Evolutionary conservation across 2,888 invertebrate species (phyloP), one percentile per base, ranked within the genome.

Genomic region (Seira musarum): DNA sequence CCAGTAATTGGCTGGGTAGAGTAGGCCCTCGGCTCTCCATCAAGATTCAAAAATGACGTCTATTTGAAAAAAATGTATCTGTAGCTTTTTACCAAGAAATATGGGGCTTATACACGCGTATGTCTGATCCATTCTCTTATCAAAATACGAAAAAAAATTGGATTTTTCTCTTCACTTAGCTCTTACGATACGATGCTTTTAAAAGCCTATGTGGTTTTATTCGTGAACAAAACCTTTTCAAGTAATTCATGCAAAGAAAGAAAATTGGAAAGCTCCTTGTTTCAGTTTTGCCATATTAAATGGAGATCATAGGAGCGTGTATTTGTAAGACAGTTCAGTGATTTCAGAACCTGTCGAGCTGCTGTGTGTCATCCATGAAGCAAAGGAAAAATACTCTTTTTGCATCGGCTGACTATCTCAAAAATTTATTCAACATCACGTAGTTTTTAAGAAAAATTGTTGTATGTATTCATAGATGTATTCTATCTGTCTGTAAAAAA

Each of bases 291-390:
- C 13, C 40, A 13, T 8, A 40, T 40, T 5, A 40, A 40, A 40
- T 19, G 57, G n/a, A 57, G 60, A 69, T 69, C 69, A 76, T 53
- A 57, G 49, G 57, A 77, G 65, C 77, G 60, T 70, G 65, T 35
- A 66, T 53, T 35, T 53, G 8, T 57, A n/a, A 69, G 65, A 77
- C 65, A 78, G 71, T 78, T 72, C 72, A 72, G 78, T 72, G 78
- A 72, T 61, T 78, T 60, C 49, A 60, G 40, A 72, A 65, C 77
- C n/a, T 24, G 30, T 19, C 17, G 60, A 66, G 61, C n/a, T 24
- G 24, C 24, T 19, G 57, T 65, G 61, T 66, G 66, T 72, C 67
- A 69, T 69, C 69, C 69, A 67, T 78, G 65, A 66, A 77, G 76
- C 64, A 69, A 76, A 63, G 61, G 19, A 19, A 13, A 13, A 40